Conservation (phyloP, 2,113 vertebrate genomes). For the Ptilorrhoa leucosticta region DNA sequence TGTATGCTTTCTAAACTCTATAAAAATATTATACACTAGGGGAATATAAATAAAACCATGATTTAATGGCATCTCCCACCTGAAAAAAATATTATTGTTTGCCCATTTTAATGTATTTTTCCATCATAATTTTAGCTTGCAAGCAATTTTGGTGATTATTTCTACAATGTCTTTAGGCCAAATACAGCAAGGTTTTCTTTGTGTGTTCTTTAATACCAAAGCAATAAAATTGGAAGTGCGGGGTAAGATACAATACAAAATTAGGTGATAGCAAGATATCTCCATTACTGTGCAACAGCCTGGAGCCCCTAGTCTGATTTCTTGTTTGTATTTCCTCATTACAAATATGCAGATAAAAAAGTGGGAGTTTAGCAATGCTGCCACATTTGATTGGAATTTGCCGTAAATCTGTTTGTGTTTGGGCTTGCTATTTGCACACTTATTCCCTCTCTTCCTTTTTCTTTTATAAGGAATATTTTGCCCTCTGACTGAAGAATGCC, state of each 20-base stretch:
- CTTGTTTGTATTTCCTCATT: neutral
- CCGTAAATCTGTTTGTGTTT: neutral
- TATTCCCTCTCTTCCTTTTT: neutral
- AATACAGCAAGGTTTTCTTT: neutral
- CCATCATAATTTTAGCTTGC: neutral
- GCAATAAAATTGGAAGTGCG: neutral
- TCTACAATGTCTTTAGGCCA: neutral
- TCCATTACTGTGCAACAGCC: neutral
- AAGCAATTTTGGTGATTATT: neutral
- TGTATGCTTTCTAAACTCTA: neutral
- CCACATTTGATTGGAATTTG: neutral
- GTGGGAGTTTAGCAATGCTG: neutral
- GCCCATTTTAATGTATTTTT: neutral
- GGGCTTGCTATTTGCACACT: neutral
- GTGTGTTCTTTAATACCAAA: neutral
- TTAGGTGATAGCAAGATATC: neutral
- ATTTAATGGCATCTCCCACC: neutral
- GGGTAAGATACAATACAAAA: neutral
- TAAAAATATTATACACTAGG: neutral
- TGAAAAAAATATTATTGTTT: neutral
- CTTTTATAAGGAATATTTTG: neutral
- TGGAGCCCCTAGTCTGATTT: neutral
- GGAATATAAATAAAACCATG: neutral
- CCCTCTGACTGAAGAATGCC: neutral
- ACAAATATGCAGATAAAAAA: neutral